Evolutionary conservation across 2,888 invertebrate genomes (phyloP), one percentile per base, ranked within the genome.

Genomic region (Sinentomon sp.): DNA sequence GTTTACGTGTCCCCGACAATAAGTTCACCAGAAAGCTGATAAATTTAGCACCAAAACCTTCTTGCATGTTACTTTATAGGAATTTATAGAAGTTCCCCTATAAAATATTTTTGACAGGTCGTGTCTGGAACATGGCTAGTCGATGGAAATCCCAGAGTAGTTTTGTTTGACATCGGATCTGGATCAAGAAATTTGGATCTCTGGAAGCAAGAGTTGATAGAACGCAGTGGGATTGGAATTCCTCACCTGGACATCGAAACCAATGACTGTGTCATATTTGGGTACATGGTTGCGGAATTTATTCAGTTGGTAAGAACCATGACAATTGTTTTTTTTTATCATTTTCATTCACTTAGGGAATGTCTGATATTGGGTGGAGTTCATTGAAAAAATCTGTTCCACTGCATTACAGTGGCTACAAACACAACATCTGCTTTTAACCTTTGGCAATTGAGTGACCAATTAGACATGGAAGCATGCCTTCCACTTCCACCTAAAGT

Each of bases 101-200:
- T n/a, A n/a, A n/a, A n/a, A n/a, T 20, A 37, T 7, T 13, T 14
- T 38, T 45, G 50, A 17, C 48, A 78, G 75, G 61, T 87, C 7
- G 71, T 78, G 48, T 85, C 82, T 20, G 97, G 97, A n/a, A 73
- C 89, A 3, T 97, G 97, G 97, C 56, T 99, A 30, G 97, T 99
- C 3, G 97, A 99, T 49, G 97, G 97, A n/a, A 94, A 89, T 59
- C 97, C 97, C 0, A 87, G 87, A 54, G 74, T 99, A 25, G 71
- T 99, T 33, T 61, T 99, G 4, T 92, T 99, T 59, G 97, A 99
- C 53, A 78, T 99, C 49, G 82, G 85, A 13, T 83, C 85, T 1
- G 89, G 76, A 0, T 78, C 87, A 0, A 85, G 85, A 80, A 87
- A 87, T 53, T 54, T 99, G 48, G 85, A 92, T 52, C 71, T 76